Conservation (phyloP, 1,140 invertebrate genomes). For the Lucilia cuprina region DNA sequence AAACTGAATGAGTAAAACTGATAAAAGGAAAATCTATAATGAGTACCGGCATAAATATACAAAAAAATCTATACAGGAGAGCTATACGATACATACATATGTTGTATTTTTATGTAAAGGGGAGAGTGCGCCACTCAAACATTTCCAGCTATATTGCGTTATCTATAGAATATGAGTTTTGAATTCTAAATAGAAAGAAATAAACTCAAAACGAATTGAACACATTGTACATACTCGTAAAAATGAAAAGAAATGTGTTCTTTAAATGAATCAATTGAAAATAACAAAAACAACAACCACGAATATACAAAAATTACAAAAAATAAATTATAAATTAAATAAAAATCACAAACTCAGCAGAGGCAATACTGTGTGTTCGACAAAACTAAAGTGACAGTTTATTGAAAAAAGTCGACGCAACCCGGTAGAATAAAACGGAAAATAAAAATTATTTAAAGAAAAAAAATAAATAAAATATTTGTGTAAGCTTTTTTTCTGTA, state of each 20-base stretch:
- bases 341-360: not conserved
- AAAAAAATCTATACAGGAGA: not conserved
- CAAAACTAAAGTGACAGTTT: not conserved
- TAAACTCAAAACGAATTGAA: not conserved
- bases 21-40: not conserved
- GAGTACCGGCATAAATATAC: not conserved
- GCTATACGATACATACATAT: not conserved
- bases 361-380: not conserved
- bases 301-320: not conserved
- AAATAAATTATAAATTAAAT: no score
- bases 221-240: not conserved
- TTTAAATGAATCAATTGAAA: not conserved
- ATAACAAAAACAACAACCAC: not conserved
- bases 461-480: not conserved
- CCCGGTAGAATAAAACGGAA: not conserved
- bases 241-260: not conserved
- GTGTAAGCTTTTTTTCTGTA: not conserved
- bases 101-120: not conserved
- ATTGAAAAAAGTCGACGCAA: not conserved
- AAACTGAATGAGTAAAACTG: not conserved
- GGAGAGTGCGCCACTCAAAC: not conserved
- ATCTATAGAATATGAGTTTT: constrained; percentile 20
- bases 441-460: not conserved
- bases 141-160: not conserved
- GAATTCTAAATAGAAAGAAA: constrained; percentile 16